Base-by-base conservation (phyloP, 2,113 vertebrate genomes). In the Bambusicola thoracicus region DNA sequence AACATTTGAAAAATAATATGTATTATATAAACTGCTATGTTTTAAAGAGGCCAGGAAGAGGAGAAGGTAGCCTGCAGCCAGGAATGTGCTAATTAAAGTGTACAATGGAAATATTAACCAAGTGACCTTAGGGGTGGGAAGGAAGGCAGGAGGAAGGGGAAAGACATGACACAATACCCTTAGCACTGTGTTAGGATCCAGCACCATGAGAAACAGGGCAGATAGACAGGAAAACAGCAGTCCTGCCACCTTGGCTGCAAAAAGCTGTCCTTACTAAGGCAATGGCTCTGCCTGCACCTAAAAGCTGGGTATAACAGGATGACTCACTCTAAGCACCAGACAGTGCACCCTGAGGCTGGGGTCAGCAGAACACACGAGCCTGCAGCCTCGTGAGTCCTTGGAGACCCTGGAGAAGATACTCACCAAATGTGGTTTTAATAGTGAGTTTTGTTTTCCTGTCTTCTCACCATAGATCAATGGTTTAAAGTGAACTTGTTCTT, bases 41-140 rank as follows among this genome's bases (percentile, higher is more conserved):
- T 85, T 91, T 67, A 85, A 88, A 81, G 73, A 83, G 80, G 51
- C 30, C 61, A 67, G 81, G 16, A 79, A 69, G 9, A 40, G 56
- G 24, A 81, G 62, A 92, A 65, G 34, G 53, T 78, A 90, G 56
- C 80, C 73, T 86, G 65, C 51, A 85, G 82, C 34, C 72, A 88
- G 76, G 61, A 90, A n/a, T 75, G 61, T 86, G 46, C 68, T 94
- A 78, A 95, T 93, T 88, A 85, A 80, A 74, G 32, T 58, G 49
- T 46, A 92, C 65, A 90, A 90, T 21, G 83, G 92, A 87, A 85
- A 92, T 83, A 91, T 92, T 87, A 95, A 87, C 85, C 63, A 91
- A 85, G 44, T 81, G 66, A 94, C 44, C 49, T 78, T 75, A 86
- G 65, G 66, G 48, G n/a, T 68, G 67, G 70, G 70, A 94, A 89